Base-by-base conservation (phyloP, 2,888 invertebrate genomes). In the Patella ulyssiponensis region DNA sequence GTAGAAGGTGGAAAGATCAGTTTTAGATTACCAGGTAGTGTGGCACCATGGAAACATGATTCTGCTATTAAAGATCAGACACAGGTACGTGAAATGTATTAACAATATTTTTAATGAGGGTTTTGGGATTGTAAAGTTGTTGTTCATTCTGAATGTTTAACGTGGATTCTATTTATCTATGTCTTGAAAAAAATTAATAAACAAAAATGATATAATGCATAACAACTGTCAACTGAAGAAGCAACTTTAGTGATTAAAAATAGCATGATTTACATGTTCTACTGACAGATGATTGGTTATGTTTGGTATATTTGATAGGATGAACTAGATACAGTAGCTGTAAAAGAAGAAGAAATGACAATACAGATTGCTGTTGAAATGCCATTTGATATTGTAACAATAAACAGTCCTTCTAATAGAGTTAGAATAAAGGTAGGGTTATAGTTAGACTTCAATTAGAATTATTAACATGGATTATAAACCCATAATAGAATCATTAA, bases 371-470 rank as follows among this genome's bases (percentile, higher is more conserved):
- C 88, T 52, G 82, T 92, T n/a, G 87, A 91, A 74, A 92, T 92
- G 92, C 92, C 92, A 11, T 92, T 90, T 87, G 89, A 89, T 77
- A 92, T 92, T 69, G 82, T 86, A 58, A 81, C 83, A 52, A 83
- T 92, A 33, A 81, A 84, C 33, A 90, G 89, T 74, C 89, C 90
- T 1, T 89, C 91, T n/a, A 91, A 92, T 81, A 80, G 81, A 77
- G 84, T 92, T 53, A 85, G 82, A 74, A 80, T 89, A 11, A 92
- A 91, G 90, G 91, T 90, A 80, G 75, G 71, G 33, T 20, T 64
- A 64, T 44, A 1, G 44, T 44, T 44, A 44, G 4, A 33, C 33
- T 33, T 33, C 33, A 33, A 33, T 33, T 33, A 33, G 33, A 33
- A 33, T 33, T 33, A 33, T 33, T 33, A 33, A 3, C 0, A 27